Evolutionary conservation across 2,113 vertebrate genomes (phyloP).

Genomic region (Brachyhypopomus gauderio): DNA sequence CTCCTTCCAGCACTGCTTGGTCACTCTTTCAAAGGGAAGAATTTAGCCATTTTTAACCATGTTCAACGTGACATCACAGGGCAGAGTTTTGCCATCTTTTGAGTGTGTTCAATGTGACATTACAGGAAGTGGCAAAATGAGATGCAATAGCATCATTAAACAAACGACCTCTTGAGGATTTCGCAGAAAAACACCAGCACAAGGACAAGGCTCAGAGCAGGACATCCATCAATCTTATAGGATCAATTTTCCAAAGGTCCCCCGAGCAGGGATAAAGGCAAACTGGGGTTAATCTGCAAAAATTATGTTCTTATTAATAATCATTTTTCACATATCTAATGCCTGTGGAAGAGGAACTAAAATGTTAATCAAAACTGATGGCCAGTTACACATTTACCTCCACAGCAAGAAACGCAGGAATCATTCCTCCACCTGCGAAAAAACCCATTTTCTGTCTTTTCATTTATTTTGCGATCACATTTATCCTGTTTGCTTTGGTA

Average conservation of each 20-base stretch:
- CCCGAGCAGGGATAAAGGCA: conserved; percentile 71
- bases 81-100: conserved; percentile 28
- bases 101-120: conserved; percentile 72
- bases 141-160: conserved; percentile 71
- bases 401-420: conserved; percentile 56
- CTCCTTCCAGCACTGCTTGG: too few relatives aligned
- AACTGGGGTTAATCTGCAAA: conserved; percentile 80
- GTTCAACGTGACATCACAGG: conserved; percentile 9
- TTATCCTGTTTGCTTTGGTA: conserved; percentile 29
- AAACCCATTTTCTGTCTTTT: conserved; percentile 46
- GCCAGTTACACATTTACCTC: conserved; percentile 62
- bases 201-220: conserved; percentile 77
- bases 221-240: conserved; percentile 77
- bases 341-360: conserved; percentile 75
- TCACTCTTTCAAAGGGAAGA: not conserved
- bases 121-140: conserved; percentile 59
- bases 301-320: conserved; percentile 85
- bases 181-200: conserved; percentile 58
- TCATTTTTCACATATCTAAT: conserved; percentile 79
- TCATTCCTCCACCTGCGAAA: conserved; percentile 39
- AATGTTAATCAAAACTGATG: conserved; percentile 79
- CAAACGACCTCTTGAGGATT: conserved; percentile 61
- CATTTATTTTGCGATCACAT: conserved; percentile 50
- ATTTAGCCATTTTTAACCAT: not conserved
- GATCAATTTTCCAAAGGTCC: conserved; percentile 81